Conservation (phyloP, 2,888 invertebrate species). For the Ornithoptera priamus region DNA sequence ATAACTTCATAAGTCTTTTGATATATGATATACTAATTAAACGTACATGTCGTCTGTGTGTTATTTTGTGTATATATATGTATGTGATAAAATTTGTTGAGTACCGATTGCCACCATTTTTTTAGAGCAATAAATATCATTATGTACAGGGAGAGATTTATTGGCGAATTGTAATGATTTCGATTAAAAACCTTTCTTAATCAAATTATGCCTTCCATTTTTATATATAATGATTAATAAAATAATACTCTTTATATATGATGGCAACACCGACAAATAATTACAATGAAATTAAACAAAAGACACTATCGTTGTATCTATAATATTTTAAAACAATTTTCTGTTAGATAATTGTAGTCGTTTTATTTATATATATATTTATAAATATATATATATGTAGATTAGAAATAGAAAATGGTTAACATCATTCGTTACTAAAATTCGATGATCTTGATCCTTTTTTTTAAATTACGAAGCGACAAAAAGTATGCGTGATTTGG, state of each 20-base stretch:
- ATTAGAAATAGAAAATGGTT: too few species aligned
- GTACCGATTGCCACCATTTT: background rate
- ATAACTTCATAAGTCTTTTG: background rate
- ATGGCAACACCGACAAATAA: background rate
- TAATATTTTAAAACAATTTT: background rate
- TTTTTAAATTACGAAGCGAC: too few species aligned
- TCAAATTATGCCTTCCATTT: too few species aligned
- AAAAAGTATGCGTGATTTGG: too few species aligned
- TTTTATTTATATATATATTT: too few species aligned
- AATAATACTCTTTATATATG: background rate
- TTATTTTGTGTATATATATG: background rate
- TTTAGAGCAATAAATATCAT: background rate
- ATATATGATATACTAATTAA: background rate
- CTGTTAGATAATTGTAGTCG: background rate
- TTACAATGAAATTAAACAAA: conserved; percentile 1
- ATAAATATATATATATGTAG: too few species aligned
- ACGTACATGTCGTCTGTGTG: background rate
- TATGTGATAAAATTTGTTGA: background rate
- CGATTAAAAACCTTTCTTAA: too few species aligned
- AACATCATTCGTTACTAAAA: too few species aligned
- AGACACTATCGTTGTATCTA: background rate
- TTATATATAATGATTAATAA: background rate
- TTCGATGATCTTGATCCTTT: too few species aligned
- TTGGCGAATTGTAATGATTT: background rate
- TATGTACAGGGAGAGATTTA: background rate